Evolutionary conservation across 1,140 invertebrate genomes (phyloP).

Genomic region (Marisa cornuarietis): DNA sequence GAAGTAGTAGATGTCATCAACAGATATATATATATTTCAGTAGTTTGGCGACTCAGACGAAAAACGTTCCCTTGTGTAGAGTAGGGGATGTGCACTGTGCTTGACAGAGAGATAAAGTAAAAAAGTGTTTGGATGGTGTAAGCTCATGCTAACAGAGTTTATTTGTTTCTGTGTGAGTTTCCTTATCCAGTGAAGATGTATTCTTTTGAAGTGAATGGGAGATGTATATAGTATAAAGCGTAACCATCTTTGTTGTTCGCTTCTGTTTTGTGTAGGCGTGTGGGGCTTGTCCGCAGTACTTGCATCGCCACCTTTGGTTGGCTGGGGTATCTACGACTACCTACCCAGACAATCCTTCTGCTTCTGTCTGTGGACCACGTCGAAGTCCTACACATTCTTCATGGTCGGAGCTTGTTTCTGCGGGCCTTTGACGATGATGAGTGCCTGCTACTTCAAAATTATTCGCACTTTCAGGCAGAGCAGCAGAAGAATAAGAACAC

Average conservation of each 20-base stretch:
- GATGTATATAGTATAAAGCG: neutral
- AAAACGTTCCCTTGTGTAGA: neutral
- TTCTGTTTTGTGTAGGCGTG: conserved; percentile 29
- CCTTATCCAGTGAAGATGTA: too few species aligned
- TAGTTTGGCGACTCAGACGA: too few species aligned
- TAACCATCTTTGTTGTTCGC: neutral
- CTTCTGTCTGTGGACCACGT: conserved; percentile 47
- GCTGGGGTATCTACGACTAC: conserved; percentile 46
- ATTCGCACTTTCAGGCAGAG: conserved; percentile 28
- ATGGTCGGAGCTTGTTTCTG: conserved; percentile 51
- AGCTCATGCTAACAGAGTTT: neutral
- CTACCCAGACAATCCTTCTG: conserved; percentile 44
- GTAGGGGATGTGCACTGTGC: neutral
- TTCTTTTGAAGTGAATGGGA: neutral
- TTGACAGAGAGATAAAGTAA: neutral
- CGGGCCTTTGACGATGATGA: conserved; percentile 44
- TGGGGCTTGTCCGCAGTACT: conserved; percentile 33
- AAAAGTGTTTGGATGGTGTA: neutral
- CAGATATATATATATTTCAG: too few species aligned
- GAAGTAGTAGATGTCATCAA: too few species aligned
- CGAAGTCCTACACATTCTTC: conserved; percentile 49
- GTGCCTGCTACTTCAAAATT: conserved; percentile 44
- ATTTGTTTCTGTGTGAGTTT: neutral
- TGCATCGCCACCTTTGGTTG: conserved; percentile 44
- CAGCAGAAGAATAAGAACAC: neutral